These are phyloP conservation scores for Ormyrus thymus DNA, from an alignment of 2,888 invertebrate genomes.

Conservation along the genomic window DNA sequence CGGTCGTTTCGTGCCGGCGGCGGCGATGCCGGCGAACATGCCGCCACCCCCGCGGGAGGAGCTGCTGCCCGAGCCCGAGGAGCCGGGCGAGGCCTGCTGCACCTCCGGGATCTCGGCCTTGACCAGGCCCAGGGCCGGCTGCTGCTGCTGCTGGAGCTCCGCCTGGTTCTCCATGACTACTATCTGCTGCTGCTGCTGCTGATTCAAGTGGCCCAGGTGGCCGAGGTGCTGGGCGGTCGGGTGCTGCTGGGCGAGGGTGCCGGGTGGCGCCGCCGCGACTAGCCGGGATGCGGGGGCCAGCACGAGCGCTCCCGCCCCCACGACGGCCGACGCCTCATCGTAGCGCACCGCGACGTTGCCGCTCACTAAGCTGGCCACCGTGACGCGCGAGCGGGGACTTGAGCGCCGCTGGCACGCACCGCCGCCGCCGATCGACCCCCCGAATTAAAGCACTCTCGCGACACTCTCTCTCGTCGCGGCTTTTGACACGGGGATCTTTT, in stretches of 20 bases:
- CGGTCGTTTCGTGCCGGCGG: conserved; percentile 76
- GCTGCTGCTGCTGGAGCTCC: conserved; percentile 56
- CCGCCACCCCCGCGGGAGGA: conserved; percentile 68
- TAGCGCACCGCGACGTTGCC: conserved; percentile 72
- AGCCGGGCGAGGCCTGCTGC: conserved; percentile 60
- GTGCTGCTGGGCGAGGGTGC: conserved; percentile 22
- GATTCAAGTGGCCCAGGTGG: conserved; percentile 61
- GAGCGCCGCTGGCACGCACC: conserved; percentile 23
- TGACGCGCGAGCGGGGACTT: conserved; percentile 59
- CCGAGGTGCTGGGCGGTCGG: conserved; percentile 60
- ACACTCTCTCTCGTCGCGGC: no score
- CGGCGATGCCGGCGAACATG: conserved; percentile 73
- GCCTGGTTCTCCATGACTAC: conserved; percentile 39
- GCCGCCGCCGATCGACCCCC: neutral
- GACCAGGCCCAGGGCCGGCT: conserved; percentile 63
- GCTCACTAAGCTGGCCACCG: conserved; percentile 73
- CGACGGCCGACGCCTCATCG: conserved; percentile 76
- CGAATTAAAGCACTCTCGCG: neutral
- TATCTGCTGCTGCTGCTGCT: conserved; percentile 65
- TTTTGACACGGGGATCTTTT: no score
- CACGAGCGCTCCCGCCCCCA: conserved; percentile 76
- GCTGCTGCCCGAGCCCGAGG: conserved; percentile 70
- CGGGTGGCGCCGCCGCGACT: conserved; percentile 74
- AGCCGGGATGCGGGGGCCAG: conserved; percentile 75
- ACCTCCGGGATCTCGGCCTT: conserved; percentile 77